Evolutionary conservation across 2,797 vertebrate genomes (phyloP), one percentile per base, ranked within the genome.

Genomic region (Nothura maculosa): DNA sequence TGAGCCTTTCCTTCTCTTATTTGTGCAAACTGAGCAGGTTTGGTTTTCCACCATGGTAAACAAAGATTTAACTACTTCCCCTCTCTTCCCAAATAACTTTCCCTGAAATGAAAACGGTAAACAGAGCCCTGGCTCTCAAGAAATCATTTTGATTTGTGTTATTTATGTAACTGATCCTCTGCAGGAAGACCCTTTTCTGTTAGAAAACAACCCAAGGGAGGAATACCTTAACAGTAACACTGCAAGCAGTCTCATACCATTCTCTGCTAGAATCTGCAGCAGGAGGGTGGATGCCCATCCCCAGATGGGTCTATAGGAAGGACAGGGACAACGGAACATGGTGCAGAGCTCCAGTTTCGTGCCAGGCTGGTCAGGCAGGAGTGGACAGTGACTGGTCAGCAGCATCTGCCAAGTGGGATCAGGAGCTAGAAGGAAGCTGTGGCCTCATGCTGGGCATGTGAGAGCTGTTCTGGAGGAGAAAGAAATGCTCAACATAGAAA

Each of bases 51-150:
- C 9, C 27, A 28, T 10, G 27, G 38, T 87, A 94, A 94, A 91
- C 64, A 94, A 78, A 66, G 64, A 68, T 90, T 94, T 93, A 92
- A 94, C 58, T 93, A 47, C 88, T 92, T 94, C 81, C 58, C 92
- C 61, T 62, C 20, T 89, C 17, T 17, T 94, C 58, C 61, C 75
- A 87, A 70, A 88, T 87, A 86, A 91, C 91, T 94, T 94, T 92
- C 72, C 28, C 90, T 64, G 64, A 93, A 87, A 84, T 74, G 57
- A 87, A 28, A 48, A 4, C 5, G 32, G 78, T 42, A 82, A 96
- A 80, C 38, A 85, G 61, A 82, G 58, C 11, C 68, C 15, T 40
- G 11, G 3, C 40, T 92, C 57, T 84, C 52, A 87, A 64, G 86
- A 93, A 85, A 13, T 5, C 38, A 55, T 62, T 92, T 92, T 77